Conservation (phyloP, 2,797 vertebrate species). For the Falco berigora region DNA sequence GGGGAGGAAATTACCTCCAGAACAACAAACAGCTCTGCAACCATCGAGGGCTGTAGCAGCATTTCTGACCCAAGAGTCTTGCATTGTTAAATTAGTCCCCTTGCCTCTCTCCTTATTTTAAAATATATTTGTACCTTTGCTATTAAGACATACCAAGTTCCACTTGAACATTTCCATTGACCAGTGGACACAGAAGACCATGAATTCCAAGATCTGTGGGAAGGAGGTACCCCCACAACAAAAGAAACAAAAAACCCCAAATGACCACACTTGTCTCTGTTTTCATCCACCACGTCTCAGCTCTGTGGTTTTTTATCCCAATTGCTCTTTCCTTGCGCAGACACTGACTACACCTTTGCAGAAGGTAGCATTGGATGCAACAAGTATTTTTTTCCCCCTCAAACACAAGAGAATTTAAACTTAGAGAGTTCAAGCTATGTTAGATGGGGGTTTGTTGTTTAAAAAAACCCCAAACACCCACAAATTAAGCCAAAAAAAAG, state of each 20-base stretch:
- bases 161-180: background rate
- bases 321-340: background rate
- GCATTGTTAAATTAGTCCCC: background rate
- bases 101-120: background rate
- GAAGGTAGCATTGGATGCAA: background rate
- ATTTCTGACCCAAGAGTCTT: background rate
- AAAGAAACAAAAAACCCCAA: background rate
- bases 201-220: background rate
- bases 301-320: background rate
- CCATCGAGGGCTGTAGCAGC: background rate
- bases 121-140: background rate
- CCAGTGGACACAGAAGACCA: background rate
- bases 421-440: background rate
- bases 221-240: background rate
- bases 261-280: background rate
- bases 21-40: background rate
- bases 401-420: background rate
- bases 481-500: background rate
- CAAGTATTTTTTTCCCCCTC: fast-evolving
- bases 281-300: background rate
- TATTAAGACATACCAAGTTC: background rate
- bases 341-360: too few species aligned
- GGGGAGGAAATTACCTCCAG: fast-evolving
- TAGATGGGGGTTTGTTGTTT: background rate
- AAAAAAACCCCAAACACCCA: too few species aligned